A percentile compares a stretch with the other conserved stretches of the same genome.
Conservation (phyloP, 2,797 vertebrate genomes). For the Scleropages formosus region DNA sequence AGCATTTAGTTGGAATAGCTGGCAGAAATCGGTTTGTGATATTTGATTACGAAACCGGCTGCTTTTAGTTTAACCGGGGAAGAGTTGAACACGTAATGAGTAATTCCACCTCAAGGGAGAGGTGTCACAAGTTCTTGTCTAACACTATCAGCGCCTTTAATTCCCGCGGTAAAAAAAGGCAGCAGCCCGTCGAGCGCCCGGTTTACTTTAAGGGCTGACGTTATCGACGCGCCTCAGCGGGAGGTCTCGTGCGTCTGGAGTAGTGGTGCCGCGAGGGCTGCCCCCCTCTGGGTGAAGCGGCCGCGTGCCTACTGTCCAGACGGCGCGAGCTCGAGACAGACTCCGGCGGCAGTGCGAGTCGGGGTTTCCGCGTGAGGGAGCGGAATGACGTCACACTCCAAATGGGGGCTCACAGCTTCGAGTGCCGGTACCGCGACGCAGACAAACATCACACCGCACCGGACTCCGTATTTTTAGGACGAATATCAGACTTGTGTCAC, state of each 20-base stretch:
- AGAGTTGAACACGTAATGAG: too few species aligned
- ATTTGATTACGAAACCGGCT: too few species aligned
- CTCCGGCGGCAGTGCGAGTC: conserved; percentile 45
- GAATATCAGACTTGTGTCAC: conserved; percentile 14
- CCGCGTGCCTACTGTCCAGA: conserved; percentile 44
- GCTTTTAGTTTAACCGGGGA: too few species aligned
- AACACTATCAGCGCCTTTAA: too few species aligned
- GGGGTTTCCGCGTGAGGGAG: conserved; percentile 27
- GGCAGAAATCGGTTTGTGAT: too few species aligned
- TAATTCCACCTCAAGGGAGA: too few species aligned
- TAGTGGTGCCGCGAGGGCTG: conserved; percentile 34
- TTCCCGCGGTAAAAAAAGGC: conserved; percentile 13
- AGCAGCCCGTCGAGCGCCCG: conserved; percentile 15
- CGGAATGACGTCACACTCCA: conserved; percentile 43
- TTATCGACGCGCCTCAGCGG: too few species aligned
- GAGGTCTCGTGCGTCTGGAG: conserved; percentile 32
- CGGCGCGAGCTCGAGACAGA: conserved; percentile 43
- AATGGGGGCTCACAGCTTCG: conserved; percentile 42
- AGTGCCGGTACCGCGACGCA: not conserved
- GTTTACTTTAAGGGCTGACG: conserved; percentile 39
- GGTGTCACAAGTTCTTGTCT: too few species aligned
- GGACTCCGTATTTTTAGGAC: conserved; percentile 15
- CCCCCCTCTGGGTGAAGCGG: conserved; percentile 24
- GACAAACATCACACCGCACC: conserved; percentile 28
- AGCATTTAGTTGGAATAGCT: too few species aligned